A percentile compares a stretch with the other conserved stretches of the same genome.
Evolutionary conservation across 2,113 vertebrate species (phyloP).

Genomic region (Caretta caretta): DNA sequence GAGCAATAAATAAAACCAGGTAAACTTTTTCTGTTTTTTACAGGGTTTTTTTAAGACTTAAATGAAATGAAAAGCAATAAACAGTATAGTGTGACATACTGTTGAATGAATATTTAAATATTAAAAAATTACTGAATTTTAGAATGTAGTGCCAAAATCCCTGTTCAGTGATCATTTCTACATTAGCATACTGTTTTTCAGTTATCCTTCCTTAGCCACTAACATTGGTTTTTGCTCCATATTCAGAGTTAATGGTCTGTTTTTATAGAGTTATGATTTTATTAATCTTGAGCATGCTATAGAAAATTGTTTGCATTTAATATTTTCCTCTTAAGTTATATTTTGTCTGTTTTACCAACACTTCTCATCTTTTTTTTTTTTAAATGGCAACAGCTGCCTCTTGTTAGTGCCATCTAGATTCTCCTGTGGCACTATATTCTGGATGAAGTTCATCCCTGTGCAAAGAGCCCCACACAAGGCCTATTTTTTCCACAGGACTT

Average conservation of each 20-base stretch:
- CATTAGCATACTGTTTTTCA: not conserved
- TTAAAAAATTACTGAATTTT: not conserved
- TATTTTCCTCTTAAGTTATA: not conserved
- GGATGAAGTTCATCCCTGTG: not conserved
- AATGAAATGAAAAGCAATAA: not conserved
- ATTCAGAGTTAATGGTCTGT: not conserved
- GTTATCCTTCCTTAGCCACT: not conserved
- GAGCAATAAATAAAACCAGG: conserved; percentile 20
- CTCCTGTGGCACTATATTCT: not conserved
- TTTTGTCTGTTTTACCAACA: not conserved
- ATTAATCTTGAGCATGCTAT: not conserved
- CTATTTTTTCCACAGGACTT: not conserved
- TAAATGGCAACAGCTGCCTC: not conserved
- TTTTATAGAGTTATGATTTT: not conserved
- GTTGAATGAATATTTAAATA: not conserved
- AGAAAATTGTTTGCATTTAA: not conserved
- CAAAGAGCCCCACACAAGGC: not conserved
- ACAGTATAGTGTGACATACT: not conserved
- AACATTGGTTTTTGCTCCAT: not conserved
- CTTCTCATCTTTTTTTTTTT: not conserved
- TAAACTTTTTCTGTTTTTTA: not conserved
- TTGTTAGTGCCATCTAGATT: not conserved
- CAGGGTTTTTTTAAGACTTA: not conserved
- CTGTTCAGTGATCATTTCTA: not conserved
- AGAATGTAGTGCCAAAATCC: not conserved